Percentiles rank a stretch among this genome's conserved stretches.
These are phyloP conservation scores for Thereva unica DNA, from an alignment of 2,888 invertebrate species.

Conservation along the genomic window DNA sequence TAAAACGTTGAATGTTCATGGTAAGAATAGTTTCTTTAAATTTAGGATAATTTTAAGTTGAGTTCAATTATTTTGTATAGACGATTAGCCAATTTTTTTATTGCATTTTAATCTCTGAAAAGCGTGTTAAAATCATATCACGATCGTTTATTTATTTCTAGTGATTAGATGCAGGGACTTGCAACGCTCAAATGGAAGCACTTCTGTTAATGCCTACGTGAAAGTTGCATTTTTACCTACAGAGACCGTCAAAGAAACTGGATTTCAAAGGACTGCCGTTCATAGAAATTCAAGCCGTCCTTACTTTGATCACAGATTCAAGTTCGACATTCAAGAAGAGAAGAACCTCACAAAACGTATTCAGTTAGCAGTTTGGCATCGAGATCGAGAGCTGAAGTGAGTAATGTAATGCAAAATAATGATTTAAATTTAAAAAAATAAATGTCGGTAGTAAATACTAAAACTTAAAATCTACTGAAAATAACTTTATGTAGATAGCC, in stretches of 20 bases:
- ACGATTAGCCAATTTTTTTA: too few relatives aligned
- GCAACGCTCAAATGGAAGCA: conserved; percentile 66
- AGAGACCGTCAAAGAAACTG: conserved; percentile 49
- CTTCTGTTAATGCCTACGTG: conserved; percentile 78
- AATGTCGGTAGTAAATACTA: not conserved
- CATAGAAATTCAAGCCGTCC: conserved; percentile 78
- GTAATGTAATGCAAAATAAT: conserved; percentile 46
- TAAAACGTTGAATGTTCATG: conserved; percentile 69
- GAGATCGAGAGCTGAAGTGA: conserved; percentile 81
- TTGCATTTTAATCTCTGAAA: not conserved
- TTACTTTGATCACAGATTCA: conserved; percentile 77
- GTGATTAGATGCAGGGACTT: conserved; percentile 79
- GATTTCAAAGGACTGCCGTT: conserved; percentile 79
- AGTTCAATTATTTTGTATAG: too few relatives aligned
- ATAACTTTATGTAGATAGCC: too few relatives aligned
- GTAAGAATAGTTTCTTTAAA: conserved; percentile 60
- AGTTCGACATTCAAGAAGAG: conserved; percentile 61
- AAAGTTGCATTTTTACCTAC: conserved; percentile 63
- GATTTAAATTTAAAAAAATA: not conserved
- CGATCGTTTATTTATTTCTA: conserved; percentile 58
- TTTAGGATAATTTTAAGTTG: not conserved
- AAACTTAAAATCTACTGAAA: not conserved
- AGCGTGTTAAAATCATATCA: not conserved
- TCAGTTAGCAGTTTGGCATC: conserved; percentile 83
- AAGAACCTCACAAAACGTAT: conserved; percentile 63